Base-by-base conservation (phyloP, 2,113 vertebrate species). In the Camelus dromedarius region DNA sequence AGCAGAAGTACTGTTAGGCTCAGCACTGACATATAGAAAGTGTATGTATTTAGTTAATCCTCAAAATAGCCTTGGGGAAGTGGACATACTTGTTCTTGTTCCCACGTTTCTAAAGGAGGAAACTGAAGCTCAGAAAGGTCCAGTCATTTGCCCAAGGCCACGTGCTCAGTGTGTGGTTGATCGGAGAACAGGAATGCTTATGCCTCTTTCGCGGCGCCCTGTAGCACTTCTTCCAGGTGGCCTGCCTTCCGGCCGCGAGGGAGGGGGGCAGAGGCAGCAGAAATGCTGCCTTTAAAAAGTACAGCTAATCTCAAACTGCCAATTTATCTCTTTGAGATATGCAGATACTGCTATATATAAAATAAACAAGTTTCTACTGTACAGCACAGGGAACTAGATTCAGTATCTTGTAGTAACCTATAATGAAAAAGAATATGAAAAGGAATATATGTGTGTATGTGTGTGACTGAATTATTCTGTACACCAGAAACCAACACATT, bases 71-170 rank as follows among this genome's bases (percentile, higher is more conserved):
- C 69, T 85, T 35, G 20, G 58, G 52, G 85, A 22, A 19, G 32
- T 75, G 81, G 52, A 30, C 38, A 52, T 60, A 38, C 48, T 86
- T 84, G 18, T 3, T 79, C 62, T 64, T 9, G 2, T 73, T 46
- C 10, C 35, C n/a, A 3, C 60, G 82, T 88, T 94, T 96, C 89
- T 42, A 91, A 42, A 52, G 50, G 77, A 95, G 50, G 56, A 95
- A 86, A 86, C 56, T 2, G 15, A 75, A 93, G 26, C 67, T 52
- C 67, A 86, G 93, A 89, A 52, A 81, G 8, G 32, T 82, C 76
- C 56, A n/a, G 54, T 69, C 22, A 42, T 75, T 64, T 77, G 56
- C 32, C 62, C 24, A 77, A 89, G 69, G 86, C 73, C 66, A 46
- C 48, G 11, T 50, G 30, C 64, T 56, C 28, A 19, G 58, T 16